Base-by-base conservation (phyloP, 37 sponge, comb jelly and placozoan species). In the Halichondria panicea region DNA sequence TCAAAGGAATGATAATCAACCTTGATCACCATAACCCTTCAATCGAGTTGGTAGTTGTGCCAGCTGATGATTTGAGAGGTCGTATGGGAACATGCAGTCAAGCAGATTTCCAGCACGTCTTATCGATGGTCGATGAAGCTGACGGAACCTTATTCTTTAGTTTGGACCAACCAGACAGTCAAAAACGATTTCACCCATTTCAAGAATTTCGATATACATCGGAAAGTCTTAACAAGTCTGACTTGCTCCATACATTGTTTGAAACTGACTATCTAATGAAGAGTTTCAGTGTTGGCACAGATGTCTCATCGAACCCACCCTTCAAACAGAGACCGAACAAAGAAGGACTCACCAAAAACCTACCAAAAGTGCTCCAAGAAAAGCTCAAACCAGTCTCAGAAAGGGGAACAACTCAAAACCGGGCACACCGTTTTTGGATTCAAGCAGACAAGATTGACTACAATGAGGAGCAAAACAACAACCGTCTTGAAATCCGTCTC, bases 231-330 rank as follows among this genome's bases (percentile, higher is more conserved):
- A 7, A 78, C 18, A 68, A 74, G 25, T 81, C 86, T 22, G 61
- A 3, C 18, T 24, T 80, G 1, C 85, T 90, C 0, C 81, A 90
- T 27, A 81, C 91, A 24, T 12, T 90, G 72, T 80, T 90, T 68
- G 81, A 84, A 41, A 71, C 91, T 22, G 91, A 90, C 42, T 90
- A 90, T 27, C 76, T 90, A 0, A 30, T 90, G 66, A 90, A 90
- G 39, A 70, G 81, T 37, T 90, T 90, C 76, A 84, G 80, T 76
- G 82, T 90, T 39, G 91, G 91, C 4, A 61, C 85, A 12, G 91
- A 90, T 11, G 74, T 90, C 2, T 84, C 91, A 12, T 66, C 91
- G 4, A 60, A 42, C 0, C 85, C 91, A 21, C 91, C 91, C 13
- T 90, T 90, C 61, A 78, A 80, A 0, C 91, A 90, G 43, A 54